Evolutionary conservation across 2,888 invertebrate genomes (phyloP), one percentile per base, ranked within the genome.

Genomic region (Mythimna lalbum): DNA sequence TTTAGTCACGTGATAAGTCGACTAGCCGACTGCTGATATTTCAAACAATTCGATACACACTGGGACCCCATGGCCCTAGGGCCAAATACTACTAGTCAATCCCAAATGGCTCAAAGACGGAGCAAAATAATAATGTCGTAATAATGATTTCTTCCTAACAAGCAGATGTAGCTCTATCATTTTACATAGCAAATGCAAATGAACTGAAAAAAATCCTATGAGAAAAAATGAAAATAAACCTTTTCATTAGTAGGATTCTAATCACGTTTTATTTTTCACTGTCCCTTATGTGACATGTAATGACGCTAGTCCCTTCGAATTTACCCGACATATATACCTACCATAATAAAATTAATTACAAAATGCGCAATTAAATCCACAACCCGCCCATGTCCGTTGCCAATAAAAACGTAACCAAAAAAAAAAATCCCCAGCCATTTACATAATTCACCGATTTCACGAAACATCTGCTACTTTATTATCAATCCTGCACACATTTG

Each of bases 361-460:
- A 78, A 82, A 70, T 72, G 65, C 61, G 69, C 76, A 78, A 80
- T 82, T 84, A 80, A 82, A 80, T 82, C 69, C 76, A 70, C 80
- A 64, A 74, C 65, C 63, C 36, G 17, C 55, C 70, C 77, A 63
- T 70, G 69, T 76, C 57, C 69, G 69, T 64, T 65, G 69, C 80
- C 81, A 78, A 83, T 84, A 80, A 79, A 79, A 77, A 69, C 21
- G 70, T 67, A 36, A 52, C 69, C 61, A 50, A 62, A 74, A 70
- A 69, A n/a, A 78, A 65, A 69, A 69, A 63, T 21, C 43, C 49
- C 64, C 55, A 31, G 77, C 61, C 73, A 80, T 82, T 85, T 81
- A 69, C 82, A 80, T 81, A 84, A 84, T 84, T 85, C 80, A 77
- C 80, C 79, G 80, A 81, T 81, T 84, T 84, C 76, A 73, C 75